These are phyloP conservation scores for Chironomus riparius DNA, from an alignment of 2,888 invertebrate species.

Conservation along the genomic window DNA sequence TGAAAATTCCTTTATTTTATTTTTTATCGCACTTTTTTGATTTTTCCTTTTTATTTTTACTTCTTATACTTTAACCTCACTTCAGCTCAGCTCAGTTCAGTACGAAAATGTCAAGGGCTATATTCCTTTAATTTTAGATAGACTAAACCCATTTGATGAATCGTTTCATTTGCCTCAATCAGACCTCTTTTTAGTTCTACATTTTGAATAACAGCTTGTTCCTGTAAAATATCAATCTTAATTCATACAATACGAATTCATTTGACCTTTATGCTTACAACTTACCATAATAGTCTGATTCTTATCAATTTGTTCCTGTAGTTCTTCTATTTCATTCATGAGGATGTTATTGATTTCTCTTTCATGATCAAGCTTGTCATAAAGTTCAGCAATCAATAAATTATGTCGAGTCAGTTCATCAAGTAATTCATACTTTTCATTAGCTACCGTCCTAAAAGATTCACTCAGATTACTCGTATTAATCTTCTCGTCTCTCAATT, in stretches of 20 bases:
- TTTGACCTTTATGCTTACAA: background rate
- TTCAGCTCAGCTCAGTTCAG: background rate
- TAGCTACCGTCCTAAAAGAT: constrained; percentile 35
- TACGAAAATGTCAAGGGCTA: background rate
- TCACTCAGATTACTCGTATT: constrained; percentile 36
- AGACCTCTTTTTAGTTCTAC: constrained; percentile 16
- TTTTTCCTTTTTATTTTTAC: background rate
- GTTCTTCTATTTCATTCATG: background rate
- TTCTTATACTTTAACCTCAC: background rate
- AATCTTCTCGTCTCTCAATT: constrained; percentile 33
- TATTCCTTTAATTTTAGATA: constrained; percentile 15
- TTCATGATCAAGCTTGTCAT: constrained; percentile 34
- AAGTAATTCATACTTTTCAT: constrained; percentile 36
- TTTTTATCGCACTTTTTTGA: background rate
- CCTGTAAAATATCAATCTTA: constrained; percentile 9
- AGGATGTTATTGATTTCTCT: constrained; percentile 18
- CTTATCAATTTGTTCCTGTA: background rate
- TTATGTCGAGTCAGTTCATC: constrained; percentile 35
- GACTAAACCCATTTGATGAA: constrained; percentile 24
- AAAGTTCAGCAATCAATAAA: constrained; percentile 33
- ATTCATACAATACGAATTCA: background rate
- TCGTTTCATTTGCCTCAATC: constrained; percentile 17
- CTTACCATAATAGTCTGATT: constrained; percentile 8
- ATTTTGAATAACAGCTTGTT: constrained; percentile 14
- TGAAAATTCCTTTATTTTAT: background rate